Percentiles rank a stretch among this genome's conserved stretches.
Conservation (phyloP, 2,797 vertebrate species). For the Enteromius viviparus region DNA sequence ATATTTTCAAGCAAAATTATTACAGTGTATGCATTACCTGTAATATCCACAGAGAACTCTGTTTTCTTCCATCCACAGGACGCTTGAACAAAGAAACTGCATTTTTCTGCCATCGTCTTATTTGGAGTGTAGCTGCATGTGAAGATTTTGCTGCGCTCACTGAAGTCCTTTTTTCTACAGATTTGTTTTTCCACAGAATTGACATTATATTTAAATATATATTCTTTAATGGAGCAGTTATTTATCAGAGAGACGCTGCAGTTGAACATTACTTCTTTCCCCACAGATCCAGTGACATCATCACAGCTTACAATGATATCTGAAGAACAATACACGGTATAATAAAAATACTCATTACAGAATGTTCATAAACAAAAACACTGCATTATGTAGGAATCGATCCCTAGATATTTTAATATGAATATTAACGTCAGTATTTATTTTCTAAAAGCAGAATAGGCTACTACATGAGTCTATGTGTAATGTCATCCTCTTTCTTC, state of each 20-base stretch:
- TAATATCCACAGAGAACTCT: neutral
- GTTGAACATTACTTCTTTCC: neutral
- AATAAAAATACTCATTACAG: neutral
- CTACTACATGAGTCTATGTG: no score
- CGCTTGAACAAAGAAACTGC: neutral
- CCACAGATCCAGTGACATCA: neutral
- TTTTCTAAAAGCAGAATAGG: no score
- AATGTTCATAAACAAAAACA: neutral
- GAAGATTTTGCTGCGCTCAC: neutral
- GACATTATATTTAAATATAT: neutral
- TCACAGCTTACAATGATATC: neutral
- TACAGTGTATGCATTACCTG: neutral
- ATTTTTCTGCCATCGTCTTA: neutral
- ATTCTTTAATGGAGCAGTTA: fast-evolving
- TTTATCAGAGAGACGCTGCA: neutral
- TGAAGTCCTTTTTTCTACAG: neutral
- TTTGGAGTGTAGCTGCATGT: neutral
- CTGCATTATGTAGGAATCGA: neutral
- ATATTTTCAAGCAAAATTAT: neutral
- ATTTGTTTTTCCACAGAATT: no score
- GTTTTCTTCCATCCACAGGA: fast-evolving
- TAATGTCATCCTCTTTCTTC: neutral
- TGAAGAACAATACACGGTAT: neutral
- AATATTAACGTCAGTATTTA: no score
- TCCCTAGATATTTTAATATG: no score